Evolutionary conservation across 2,797 vertebrate species (phyloP), one percentile per base, ranked within the genome.

Genomic region (Linurgus olivaceus): DNA sequence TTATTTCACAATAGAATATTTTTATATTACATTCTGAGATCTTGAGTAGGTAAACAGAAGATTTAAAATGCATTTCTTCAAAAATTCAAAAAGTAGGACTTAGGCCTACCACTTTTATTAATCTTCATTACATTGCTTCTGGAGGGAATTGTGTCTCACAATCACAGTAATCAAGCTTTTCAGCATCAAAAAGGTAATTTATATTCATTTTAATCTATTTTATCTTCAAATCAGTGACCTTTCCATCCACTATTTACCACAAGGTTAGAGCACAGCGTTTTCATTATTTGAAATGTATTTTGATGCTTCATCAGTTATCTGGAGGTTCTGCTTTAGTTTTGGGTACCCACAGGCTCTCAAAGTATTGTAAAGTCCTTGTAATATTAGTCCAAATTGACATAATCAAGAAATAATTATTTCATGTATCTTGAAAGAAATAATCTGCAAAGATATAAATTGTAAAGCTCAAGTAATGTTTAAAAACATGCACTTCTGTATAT

Each of bases 121-220:
- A 88, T 86, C 35, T 89, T 96, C 18, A 48, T 83, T 94, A 63
- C 12, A 51, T 80, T 88, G 31, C 54, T 90, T 93, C 66, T 87
- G 44, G 35, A 77, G 24, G 91, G 45, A 84, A 86, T 47, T 71
- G 13, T 31, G 14, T 65, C 24, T 94, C 65, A 80, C 47, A 86
- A 4, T 50, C 54, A n/a, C 20, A 83, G 48, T 82, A 74, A 96
- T 58, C 62, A 88, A 94, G 25, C 20, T 74, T 91, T 91, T 55
- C 55, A 85, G 28, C n/a, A 90, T 72, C 59, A 68, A 59, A 25
- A 91, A 88, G 48, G 84, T 91, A 94, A 97, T 82, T 84, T 91
- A 63, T 63, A 71, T 87, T 52, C 1, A 72, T 67, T 88, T 89
- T 13, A 67, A 85, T 63, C 26, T 79, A 52, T 55, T 29, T 93